Conservation (phyloP, 1,140 invertebrate species). For the Cyphomyrmex costatus region DNA sequence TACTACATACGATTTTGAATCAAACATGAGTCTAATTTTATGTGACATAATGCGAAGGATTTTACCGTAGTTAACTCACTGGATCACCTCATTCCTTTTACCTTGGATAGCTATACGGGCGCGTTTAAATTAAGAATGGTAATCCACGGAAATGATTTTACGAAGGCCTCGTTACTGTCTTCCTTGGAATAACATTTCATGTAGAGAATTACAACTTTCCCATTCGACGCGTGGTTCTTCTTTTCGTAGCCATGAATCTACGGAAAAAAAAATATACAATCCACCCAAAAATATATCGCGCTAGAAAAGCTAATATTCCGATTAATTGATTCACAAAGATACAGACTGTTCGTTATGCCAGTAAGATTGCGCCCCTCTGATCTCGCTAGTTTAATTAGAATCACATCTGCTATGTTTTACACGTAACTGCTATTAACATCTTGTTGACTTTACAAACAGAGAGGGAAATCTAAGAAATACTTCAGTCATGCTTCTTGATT, state of each 20-base stretch:
- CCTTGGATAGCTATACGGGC: not conserved
- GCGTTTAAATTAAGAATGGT: slow-evolving; percentile 33
- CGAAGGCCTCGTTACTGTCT: slow-evolving; percentile 34
- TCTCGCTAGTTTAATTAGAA: slow-evolving; percentile 23
- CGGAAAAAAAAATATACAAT: slow-evolving; percentile 37
- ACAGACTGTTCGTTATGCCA: not conserved
- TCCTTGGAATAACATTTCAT: slow-evolving; percentile 20
- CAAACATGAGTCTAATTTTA: slow-evolving; percentile 3
- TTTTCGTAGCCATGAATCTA: not conserved
- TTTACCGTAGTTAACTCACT: not conserved
- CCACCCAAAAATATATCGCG: slow-evolving; percentile 46
- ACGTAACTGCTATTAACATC: not conserved
- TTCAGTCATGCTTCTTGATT: not conserved
- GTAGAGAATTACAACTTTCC: slow-evolving; percentile 38
- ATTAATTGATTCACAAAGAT: slow-evolving; percentile 43
- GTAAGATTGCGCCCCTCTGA: slow-evolving; percentile 11
- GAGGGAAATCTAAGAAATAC: not conserved
- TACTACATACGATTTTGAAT: not conserved
- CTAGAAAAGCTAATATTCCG: not conserved
- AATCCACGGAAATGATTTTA: slow-evolving; percentile 18
- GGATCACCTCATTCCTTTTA: not conserved
- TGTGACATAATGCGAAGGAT: not conserved
- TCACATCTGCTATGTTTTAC: slow-evolving; percentile 23
- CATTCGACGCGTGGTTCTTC: not conserved
- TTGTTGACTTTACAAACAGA: slow-evolving; percentile 8